Conservation (phyloP, 2,113 vertebrate genomes). For the Vanacampus margaritifer region DNA sequence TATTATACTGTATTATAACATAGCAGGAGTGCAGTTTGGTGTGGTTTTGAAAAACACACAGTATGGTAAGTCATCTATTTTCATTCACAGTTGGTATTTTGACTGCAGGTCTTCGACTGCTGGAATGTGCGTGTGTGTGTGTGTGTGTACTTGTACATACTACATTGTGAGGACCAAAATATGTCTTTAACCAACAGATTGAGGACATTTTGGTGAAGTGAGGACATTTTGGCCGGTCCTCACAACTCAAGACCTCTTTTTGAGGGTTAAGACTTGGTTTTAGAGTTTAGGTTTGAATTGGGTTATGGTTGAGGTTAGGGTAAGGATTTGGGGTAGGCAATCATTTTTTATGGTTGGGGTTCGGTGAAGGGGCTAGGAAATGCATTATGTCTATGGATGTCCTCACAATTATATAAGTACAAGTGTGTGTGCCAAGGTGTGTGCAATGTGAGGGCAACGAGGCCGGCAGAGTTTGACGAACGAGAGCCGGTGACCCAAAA, state of each 20-base stretch:
- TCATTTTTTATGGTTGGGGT: too few species aligned
- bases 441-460: slow-evolving; percentile 19
- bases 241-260: too few species aligned
- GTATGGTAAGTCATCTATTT: slow-evolving; percentile 16
- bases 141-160: slow-evolving; percentile 18
- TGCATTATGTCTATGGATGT: too few species aligned
- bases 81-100: slow-evolving; percentile 25
- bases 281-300: too few species aligned
- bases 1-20: background rate
- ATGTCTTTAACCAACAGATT: too few species aligned
- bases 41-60: slow-evolving; percentile 6
- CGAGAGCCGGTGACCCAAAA: slow-evolving; percentile 31
- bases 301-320: too few species aligned
- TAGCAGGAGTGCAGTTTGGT: slow-evolving; percentile 1
- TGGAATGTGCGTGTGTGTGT: slow-evolving; percentile 33
- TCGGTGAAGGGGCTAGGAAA: too few species aligned
- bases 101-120: slow-evolving; percentile 27
- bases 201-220: too few species aligned
- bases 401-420: too few species aligned
- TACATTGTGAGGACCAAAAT: slow-evolving; percentile 24
- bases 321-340: too few species aligned
- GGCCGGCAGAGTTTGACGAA: slow-evolving; percentile 30
- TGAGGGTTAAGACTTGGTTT: too few species aligned
- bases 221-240: too few species aligned
- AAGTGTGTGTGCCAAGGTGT: slow-evolving; percentile 27